Evolutionary conservation across 2,797 vertebrate genomes (phyloP).

Genomic region (Cottoperca gobio): DNA sequence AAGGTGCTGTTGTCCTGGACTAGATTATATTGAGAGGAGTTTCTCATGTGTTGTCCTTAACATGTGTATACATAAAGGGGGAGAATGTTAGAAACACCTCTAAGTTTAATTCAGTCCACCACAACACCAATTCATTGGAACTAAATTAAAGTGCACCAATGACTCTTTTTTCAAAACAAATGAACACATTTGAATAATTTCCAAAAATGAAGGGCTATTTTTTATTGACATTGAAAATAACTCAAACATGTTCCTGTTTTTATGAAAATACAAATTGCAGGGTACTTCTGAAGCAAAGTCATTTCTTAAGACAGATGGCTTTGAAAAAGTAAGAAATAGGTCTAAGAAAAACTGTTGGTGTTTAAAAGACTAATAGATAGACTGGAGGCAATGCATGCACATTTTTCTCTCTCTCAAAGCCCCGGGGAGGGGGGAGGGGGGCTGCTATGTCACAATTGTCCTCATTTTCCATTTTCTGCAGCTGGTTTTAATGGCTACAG

Average conservation of each 20-base stretch:
- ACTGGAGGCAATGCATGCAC: conserved; percentile 24
- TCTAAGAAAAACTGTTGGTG: background rate
- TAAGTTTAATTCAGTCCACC: too few species aligned
- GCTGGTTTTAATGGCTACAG: conserved; percentile 47
- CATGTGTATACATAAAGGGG: too few species aligned
- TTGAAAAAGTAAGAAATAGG: background rate
- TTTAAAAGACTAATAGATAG: conserved; percentile 33
- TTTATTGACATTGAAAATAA: too few species aligned
- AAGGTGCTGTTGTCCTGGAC: too few species aligned
- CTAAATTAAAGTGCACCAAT: too few species aligned
- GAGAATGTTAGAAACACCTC: too few species aligned
- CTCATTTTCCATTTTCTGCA: conserved; percentile 51
- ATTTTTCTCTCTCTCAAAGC: conserved; percentile 47
- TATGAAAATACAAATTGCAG: background rate
- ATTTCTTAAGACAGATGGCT: background rate
- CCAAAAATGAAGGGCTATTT: too few species aligned
- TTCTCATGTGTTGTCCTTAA: too few species aligned
- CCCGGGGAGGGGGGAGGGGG: conserved; percentile 16
- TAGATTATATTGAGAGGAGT: too few species aligned
- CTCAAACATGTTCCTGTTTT: background rate
- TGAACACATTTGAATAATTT: too few species aligned
- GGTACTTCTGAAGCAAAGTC: background rate
- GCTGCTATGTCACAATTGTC: conserved; percentile 46
- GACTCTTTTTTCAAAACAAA: too few species aligned
- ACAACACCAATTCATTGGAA: too few species aligned